A percentile compares a stretch with the other conserved stretches of the same genome.
These are phyloP conservation scores for Escarpia spicata DNA, from an alignment of 2,888 invertebrate genomes.

Conservation along the genomic window DNA sequence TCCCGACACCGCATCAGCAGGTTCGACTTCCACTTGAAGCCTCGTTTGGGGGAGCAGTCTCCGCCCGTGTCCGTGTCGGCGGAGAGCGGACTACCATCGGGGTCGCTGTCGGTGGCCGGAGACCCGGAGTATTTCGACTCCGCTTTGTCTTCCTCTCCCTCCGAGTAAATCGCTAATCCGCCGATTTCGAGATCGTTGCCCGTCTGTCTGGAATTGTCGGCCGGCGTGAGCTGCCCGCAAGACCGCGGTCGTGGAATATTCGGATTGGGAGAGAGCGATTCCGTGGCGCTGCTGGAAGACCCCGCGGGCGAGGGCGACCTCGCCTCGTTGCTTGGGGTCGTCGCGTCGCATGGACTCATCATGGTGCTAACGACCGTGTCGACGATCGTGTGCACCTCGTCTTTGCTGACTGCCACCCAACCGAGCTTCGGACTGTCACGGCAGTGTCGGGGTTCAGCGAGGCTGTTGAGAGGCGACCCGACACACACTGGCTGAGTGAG, in stretches of 20 bases:
- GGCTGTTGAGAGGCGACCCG: neutral
- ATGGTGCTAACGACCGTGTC: conserved; percentile 32
- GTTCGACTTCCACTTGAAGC: conserved; percentile 33
- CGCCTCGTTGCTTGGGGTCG: neutral
- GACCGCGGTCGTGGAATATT: neutral
- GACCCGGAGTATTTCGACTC: conserved; percentile 13
- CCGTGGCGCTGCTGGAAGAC: neutral
- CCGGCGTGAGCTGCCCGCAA: too few relatives aligned
- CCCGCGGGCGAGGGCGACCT: neutral
- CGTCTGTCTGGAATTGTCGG: neutral
- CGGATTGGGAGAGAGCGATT: conserved; percentile 18
- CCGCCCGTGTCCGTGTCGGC: conserved; percentile 26
- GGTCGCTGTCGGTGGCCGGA: conserved; percentile 22
- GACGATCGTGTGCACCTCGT: conserved; percentile 32
- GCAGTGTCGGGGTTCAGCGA: neutral
- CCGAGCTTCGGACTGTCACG: conserved; percentile 30
- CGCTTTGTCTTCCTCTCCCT: neutral
- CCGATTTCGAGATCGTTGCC: neutral
- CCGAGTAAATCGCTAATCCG: neutral
- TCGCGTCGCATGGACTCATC: conserved; percentile 24
- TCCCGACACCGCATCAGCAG: conserved; percentile 28
- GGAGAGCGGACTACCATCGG: neutral
- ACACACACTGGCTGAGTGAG: neutral
- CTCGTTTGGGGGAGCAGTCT: neutral
- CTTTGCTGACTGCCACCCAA: conserved; percentile 34